These are phyloP conservation scores for Notarius quadriscutis DNA, from an alignment of 2,113 vertebrate genomes.

Conservation along the genomic window DNA sequence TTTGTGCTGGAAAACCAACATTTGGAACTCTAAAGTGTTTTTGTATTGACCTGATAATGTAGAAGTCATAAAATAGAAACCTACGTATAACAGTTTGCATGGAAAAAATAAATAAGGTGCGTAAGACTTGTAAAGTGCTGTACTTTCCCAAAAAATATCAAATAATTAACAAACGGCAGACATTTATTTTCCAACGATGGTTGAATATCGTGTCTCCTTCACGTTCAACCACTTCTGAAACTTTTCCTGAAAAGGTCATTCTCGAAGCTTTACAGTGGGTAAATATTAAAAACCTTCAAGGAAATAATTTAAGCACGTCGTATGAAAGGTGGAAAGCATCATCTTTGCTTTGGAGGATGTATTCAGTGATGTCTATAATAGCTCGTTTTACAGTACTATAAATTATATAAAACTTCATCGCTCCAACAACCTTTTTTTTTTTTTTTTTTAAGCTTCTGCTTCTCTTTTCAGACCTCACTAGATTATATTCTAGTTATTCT, in stretches of 20 bases:
- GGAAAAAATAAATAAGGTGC: no score
- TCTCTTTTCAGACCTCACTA: not conserved
- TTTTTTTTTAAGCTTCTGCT: not conserved
- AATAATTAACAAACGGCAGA: not conserved
- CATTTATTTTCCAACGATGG: not conserved
- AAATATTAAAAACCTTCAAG: not conserved
- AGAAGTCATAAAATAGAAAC: no score
- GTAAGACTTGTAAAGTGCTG: no score
- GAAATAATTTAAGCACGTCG: not conserved
- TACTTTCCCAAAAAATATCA: not conserved
- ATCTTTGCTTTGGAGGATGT: not conserved
- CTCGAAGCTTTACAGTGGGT: not conserved
- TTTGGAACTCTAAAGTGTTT: no score
- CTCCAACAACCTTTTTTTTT: not conserved
- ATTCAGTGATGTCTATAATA: not conserved
- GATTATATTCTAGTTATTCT: conserved; percentile 3
- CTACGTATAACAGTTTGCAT: no score
- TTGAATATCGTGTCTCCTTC: not conserved
- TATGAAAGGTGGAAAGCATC: not conserved
- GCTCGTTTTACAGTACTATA: not conserved
- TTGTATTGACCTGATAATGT: no score
- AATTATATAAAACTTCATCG: not conserved
- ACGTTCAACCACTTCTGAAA: not conserved
- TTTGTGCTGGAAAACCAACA: no score
- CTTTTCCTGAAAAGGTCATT: not conserved